Conservation (phyloP, 2,797 vertebrate genomes). For the Alectoris magna region DNA sequence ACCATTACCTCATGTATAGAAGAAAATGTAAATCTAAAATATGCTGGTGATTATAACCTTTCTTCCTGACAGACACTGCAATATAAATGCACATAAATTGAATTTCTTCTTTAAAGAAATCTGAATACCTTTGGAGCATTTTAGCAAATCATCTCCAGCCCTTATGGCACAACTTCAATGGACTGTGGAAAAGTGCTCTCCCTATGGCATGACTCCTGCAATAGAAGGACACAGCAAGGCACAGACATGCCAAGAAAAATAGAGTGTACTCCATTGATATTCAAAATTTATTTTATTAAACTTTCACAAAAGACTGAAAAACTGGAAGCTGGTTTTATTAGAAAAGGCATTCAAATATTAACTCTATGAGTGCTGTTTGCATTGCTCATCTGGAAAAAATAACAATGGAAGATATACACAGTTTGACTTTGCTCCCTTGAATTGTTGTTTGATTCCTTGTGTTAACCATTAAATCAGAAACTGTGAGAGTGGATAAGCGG, state of each 20-base stretch:
- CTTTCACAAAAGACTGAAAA: slow-evolving; percentile 86
- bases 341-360: slow-evolving; percentile 70
- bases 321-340: slow-evolving; percentile 70
- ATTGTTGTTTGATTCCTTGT: slow-evolving; percentile 3
- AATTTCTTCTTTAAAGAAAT: slow-evolving; percentile 96
- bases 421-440: slow-evolving; percentile 28
- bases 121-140: slow-evolving; percentile 96
- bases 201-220: slow-evolving; percentile 85
- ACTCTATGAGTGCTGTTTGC: slow-evolving; percentile 55
- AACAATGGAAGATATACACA: neutral
- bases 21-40: slow-evolving; percentile 88
- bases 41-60: slow-evolving; percentile 97
- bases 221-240: slow-evolving; percentile 77
- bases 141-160: slow-evolving; percentile 98
- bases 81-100: slow-evolving; percentile 99
- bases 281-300: slow-evolving; percentile 95
- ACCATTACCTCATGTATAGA: slow-evolving; percentile 85
- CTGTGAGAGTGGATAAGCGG: neutral
- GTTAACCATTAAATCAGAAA: slow-evolving; percentile 63
- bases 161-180: slow-evolving; percentile 93
- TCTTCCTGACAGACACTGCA: slow-evolving; percentile 97
- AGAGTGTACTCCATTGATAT: slow-evolving; percentile 94
- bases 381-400: neutral
- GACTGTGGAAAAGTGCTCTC: slow-evolving; percentile 90
- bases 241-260: slow-evolving; percentile 93